Conservation (phyloP, 1,140 invertebrate genomes). For the Drosophila grimshawi region DNA sequence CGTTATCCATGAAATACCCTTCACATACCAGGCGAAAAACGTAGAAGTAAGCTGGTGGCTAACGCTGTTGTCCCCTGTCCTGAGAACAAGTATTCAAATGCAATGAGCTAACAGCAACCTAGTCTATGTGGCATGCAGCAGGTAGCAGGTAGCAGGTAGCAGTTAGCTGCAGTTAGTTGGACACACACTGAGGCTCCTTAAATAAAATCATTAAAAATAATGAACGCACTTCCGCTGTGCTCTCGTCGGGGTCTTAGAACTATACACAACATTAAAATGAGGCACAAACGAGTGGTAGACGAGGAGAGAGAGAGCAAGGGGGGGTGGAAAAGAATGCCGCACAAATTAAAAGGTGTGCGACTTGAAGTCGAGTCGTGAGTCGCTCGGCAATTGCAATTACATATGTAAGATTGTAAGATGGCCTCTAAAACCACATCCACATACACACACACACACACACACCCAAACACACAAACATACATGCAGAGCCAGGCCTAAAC, state of each 20-base stretch:
- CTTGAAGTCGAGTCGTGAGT: constrained; percentile 61
- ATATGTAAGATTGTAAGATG: constrained; percentile 68
- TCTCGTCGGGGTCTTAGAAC: constrained; percentile 72
- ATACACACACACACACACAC: background rate
- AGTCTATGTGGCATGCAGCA: constrained; percentile 7
- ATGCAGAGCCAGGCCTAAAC: constrained; percentile 9
- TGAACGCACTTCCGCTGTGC: constrained; percentile 76
- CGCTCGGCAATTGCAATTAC: constrained; percentile 74
- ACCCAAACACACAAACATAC: background rate
- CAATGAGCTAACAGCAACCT: constrained; percentile 5
- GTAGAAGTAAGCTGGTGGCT: background rate
- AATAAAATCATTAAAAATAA: constrained; percentile 84
- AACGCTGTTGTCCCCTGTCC: constrained; percentile 9
- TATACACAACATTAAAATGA: constrained; percentile 76
- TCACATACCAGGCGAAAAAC: constrained; percentile 7
- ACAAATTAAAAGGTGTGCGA: constrained; percentile 76
- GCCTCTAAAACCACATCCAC: constrained; percentile 7
- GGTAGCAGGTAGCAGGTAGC: constrained; percentile 6
- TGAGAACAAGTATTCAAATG: constrained; percentile 34
- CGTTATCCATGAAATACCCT: constrained; percentile 12
- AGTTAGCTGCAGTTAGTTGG: constrained; percentile 25
- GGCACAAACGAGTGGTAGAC: constrained; percentile 31
- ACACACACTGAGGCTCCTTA: constrained; percentile 40
- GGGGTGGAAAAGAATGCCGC: constrained; percentile 55
- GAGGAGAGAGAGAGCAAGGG: background rate